Evolutionary conservation across 2,888 invertebrate species (phyloP).

Genomic region (Anarsia innoxiella): DNA sequence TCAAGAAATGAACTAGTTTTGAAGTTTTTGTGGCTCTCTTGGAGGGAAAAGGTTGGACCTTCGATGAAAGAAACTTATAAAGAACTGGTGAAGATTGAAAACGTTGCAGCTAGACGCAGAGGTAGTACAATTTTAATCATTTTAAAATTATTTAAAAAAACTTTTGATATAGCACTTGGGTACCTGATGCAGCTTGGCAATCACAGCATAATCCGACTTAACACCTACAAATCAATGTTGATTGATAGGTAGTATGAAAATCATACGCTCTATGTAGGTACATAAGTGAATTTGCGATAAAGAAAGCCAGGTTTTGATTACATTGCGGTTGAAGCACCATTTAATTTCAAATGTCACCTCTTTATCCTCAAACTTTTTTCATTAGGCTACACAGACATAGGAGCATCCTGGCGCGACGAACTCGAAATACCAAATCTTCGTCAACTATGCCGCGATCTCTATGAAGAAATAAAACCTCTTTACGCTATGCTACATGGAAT

Average conservation of each 20-base stretch:
- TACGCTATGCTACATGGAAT: conserved; percentile 84
- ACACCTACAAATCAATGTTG: too few relatives aligned
- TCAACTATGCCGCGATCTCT: conserved; percentile 66
- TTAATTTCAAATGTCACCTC: too few relatives aligned
- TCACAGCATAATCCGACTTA: too few relatives aligned
- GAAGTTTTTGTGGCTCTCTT: conserved; percentile 78
- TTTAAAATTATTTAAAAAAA: not conserved
- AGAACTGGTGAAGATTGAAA: conserved; percentile 73
- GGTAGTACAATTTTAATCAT: too few relatives aligned
- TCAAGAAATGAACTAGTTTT: conserved; percentile 64
- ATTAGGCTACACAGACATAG: conserved; percentile 79
- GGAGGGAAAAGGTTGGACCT: conserved; percentile 78
- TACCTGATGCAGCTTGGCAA: too few relatives aligned
- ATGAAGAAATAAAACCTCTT: conserved; percentile 75
- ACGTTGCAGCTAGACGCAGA: conserved; percentile 77
- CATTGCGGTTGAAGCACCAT: too few relatives aligned
- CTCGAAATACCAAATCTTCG: conserved; percentile 77
- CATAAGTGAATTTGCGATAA: too few relatives aligned
- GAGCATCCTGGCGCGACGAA: conserved; percentile 79
- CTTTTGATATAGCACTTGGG: too few relatives aligned
- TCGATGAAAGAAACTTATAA: conserved; percentile 72
- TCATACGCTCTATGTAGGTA: too few relatives aligned
- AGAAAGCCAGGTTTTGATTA: too few relatives aligned
- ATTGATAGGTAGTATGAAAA: too few relatives aligned
- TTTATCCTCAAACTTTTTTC: too few relatives aligned